Base-by-base conservation (phyloP, 92 coral and sea anemone genomes). In the Siderastrea radians region DNA sequence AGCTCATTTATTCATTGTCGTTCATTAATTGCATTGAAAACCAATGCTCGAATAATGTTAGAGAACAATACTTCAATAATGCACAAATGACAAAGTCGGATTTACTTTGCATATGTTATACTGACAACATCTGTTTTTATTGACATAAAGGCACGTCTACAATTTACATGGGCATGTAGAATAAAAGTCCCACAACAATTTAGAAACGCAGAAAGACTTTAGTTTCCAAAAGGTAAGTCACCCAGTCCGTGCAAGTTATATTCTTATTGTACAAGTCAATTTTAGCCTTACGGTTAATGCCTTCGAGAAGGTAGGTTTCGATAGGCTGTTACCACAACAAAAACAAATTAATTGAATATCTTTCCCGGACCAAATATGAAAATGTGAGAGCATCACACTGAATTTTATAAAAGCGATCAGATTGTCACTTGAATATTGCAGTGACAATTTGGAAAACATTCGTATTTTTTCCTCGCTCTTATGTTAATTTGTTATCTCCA, bases 21-120 rank as follows among this genome's bases (percentile, higher is more conserved):
- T 49, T 15, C 19, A 50, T 47, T 49, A 46, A 12, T 3, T 3
- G 46, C 62, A 48, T 63, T 17, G 73, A 62, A 19, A 79, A n/a
- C 84, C 73, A 79, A 79, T 64, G 61, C 17, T 9, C 3, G 57
- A 64, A 26, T 79, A 8, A 43, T 64, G 6, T 26, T 66, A 58
- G 14, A 49, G 67, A 8, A 66, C 72, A 66, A 50, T 66, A 61
- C 48, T 8, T 79, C 53, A 79, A 79, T 79, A 64, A 79, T 79
- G 72, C 9, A 79, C 84, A 65, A 26, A 26, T 26, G 38, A 65
- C 61, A 79, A 79, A 26, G 64, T 11, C 49, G 11, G 65, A n/a
- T 26, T 7, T 49, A 49, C 44, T 64, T n/a, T 48, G 49, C 72
- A 79, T 76, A 76, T 12, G 13, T 44, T 50, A 49, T 19, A 11